A percentile compares a stretch with the other conserved stretches of the same genome.
phyloP scores from a whole-genome alignment of 2,888 invertebrate species.

The Biston stratarius region DNA sequence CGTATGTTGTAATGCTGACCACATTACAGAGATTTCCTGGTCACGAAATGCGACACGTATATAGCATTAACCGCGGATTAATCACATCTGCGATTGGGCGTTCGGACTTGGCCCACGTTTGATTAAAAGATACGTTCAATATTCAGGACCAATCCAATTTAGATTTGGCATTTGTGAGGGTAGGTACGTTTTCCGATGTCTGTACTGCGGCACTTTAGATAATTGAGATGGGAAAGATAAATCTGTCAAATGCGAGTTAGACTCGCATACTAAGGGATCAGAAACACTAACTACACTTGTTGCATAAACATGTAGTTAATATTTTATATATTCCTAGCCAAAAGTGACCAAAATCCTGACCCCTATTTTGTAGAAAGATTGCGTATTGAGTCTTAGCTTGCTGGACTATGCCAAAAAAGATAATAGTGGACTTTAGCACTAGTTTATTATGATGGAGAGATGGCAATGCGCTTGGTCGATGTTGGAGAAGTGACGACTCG shows the following conservation, averaged over 20 bases:
- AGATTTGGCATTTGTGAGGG: constrained; percentile 30
- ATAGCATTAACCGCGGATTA: constrained; percentile 24
- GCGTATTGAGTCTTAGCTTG: too few species aligned
- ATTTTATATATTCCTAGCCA: too few species aligned
- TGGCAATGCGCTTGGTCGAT: too few species aligned
- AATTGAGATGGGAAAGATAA: constrained; percentile 14
- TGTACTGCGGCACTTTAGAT: constrained; percentile 9
- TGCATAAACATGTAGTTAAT: too few species aligned
- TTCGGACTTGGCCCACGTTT: constrained; percentile 27
- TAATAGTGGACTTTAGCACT: too few species aligned
- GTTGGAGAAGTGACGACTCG: too few species aligned
- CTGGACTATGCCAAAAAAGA: too few species aligned
- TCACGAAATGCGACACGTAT: constrained; percentile 8
- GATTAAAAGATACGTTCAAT: constrained; percentile 37
- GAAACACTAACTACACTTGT: too few species aligned
- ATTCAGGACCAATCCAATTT: constrained; percentile 37
- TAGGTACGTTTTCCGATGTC: constrained; percentile 7
- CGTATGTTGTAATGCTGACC: too few species aligned
- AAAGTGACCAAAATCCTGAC: too few species aligned
- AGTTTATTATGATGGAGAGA: too few species aligned
- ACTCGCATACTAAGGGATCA: background rate
- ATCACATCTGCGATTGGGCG: constrained; percentile 28
- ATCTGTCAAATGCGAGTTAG: background rate
- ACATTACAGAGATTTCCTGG: constrained; percentile 4
- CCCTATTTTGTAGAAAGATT: too few species aligned